These are phyloP conservation scores for Baronia brevicornis DNA, from an alignment of 2,888 invertebrate genomes.

Conservation along the genomic window DNA sequence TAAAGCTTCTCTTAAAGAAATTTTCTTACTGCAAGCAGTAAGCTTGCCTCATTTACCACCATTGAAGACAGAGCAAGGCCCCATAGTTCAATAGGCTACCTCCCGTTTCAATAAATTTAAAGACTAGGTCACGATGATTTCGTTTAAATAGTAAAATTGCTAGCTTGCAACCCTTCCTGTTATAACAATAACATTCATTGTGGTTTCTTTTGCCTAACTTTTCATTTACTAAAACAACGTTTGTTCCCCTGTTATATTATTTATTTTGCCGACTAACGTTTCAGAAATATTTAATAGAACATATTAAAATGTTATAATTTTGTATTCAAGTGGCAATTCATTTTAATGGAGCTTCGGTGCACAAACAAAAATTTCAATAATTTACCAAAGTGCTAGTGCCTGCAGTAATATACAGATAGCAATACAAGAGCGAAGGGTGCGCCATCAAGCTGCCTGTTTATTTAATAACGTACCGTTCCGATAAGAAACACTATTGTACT, in stretches of 20 bases:
- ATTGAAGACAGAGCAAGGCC: conserved; percentile 58
- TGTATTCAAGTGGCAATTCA: conserved; percentile 12
- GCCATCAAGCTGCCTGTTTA: conserved; percentile 45
- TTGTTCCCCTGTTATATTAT: no score
- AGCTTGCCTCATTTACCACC: conserved; percentile 69
- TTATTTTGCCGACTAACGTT: no score
- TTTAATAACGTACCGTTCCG: conserved; percentile 59
- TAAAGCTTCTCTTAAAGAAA: conserved; percentile 60
- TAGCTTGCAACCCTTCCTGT: no score
- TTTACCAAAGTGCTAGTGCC: conserved; percentile 33
- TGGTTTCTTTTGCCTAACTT: no score
- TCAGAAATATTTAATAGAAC: no score
- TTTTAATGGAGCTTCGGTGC: conserved; percentile 13
- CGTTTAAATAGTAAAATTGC: conserved; percentile 34
- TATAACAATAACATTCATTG: no score
- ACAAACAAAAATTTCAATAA: conserved; percentile 42
- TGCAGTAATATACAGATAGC: conserved; percentile 36
- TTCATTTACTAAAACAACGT: no score
- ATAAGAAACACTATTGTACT: conserved; percentile 56
- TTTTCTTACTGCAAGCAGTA: conserved; percentile 60
- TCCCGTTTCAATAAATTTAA: conserved; percentile 50
- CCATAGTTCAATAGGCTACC: conserved; percentile 46
- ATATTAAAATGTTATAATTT: conserved; percentile 1
- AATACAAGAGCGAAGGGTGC: conserved; percentile 36
- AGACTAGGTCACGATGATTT: conserved; percentile 44